Conservation (phyloP, 1,140 invertebrate species). For the Gonioctena quinquepunctata region DNA sequence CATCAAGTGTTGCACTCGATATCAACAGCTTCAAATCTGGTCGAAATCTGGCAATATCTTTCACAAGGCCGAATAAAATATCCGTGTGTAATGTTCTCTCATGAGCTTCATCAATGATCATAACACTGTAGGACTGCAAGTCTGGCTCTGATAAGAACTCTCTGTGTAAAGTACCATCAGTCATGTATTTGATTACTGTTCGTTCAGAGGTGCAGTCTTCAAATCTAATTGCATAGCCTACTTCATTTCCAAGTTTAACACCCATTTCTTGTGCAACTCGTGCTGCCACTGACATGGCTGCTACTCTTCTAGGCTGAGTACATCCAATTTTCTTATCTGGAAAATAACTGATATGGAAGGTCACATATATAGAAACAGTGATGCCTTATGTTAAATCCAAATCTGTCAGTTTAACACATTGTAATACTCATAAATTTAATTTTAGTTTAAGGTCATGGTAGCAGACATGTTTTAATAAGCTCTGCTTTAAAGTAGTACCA, state of each 20-base stretch:
- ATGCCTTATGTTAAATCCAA: too few relatives aligned
- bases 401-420: too few relatives aligned
- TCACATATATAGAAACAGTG: too few relatives aligned
- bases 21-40: constrained; percentile 95
- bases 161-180: constrained; percentile 95
- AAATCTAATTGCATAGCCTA: constrained; percentile 98
- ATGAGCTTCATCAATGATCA: constrained; percentile 99
- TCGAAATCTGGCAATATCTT: constrained; percentile 95
- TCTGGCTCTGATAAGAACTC: constrained; percentile 98
- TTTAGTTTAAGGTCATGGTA: too few relatives aligned
- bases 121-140: constrained; percentile 90
- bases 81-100: constrained; percentile 96
- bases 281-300: constrained; percentile 99
- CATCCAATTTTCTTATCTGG: constrained; percentile 79
- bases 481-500: too few relatives aligned
- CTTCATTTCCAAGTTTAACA: constrained; percentile 96
- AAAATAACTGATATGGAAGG: too few relatives aligned
- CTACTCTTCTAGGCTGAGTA: constrained; percentile 95
- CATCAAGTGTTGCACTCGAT: constrained; percentile 97
- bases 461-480: too few relatives aligned
- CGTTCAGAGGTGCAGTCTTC: constrained; percentile 98
- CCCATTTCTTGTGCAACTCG: constrained; percentile 99
- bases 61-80: constrained; percentile 96
- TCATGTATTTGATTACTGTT: constrained; percentile 99
- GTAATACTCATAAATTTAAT: too few relatives aligned